Conservation (phyloP, 2,888 invertebrate genomes). For the Phyllotreta striolata region DNA sequence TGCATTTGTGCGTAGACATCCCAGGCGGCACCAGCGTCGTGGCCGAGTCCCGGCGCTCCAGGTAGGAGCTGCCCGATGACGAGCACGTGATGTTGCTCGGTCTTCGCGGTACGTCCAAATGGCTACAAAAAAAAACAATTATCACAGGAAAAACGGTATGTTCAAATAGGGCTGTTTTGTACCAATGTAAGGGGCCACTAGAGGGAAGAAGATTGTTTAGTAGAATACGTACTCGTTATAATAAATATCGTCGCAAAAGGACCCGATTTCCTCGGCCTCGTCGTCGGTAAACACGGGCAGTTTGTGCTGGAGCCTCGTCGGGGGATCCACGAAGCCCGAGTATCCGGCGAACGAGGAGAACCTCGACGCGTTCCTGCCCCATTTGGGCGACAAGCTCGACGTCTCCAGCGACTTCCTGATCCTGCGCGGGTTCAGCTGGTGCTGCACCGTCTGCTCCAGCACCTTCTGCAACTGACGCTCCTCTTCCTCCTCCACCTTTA, state of each 20-base stretch:
- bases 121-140: conserved; percentile 48
- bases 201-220: not conserved
- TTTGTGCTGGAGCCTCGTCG: conserved; percentile 67
- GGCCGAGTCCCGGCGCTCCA: conserved; percentile 82
- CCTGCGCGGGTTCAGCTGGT: conserved; percentile 62
- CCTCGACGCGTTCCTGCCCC: conserved; percentile 62
- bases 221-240: conserved; percentile 52
- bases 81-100: conserved; percentile 86
- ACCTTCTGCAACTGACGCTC: conserved; percentile 75
- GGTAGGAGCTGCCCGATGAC: conserved; percentile 83
- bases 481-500: conserved; percentile 71
- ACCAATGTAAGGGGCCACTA: not conserved
- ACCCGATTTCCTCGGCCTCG: conserved; percentile 59
- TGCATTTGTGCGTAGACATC: conserved; percentile 62
- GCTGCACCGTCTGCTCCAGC: conserved; percentile 72
- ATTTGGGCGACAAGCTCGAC: conserved; percentile 67
- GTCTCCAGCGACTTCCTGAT: conserved; percentile 68
- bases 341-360: conserved; percentile 76
- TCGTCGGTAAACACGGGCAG: conserved; percentile 67
- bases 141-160: not conserved
- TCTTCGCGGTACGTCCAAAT: conserved; percentile 65
- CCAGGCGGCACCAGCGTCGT: conserved; percentile 72
- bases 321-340: conserved; percentile 74
- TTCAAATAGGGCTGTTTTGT: not conserved
- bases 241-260: conserved; percentile 56